Base-by-base conservation (phyloP, 2,113 vertebrate species). In the Dermatemys mawii region DNA sequence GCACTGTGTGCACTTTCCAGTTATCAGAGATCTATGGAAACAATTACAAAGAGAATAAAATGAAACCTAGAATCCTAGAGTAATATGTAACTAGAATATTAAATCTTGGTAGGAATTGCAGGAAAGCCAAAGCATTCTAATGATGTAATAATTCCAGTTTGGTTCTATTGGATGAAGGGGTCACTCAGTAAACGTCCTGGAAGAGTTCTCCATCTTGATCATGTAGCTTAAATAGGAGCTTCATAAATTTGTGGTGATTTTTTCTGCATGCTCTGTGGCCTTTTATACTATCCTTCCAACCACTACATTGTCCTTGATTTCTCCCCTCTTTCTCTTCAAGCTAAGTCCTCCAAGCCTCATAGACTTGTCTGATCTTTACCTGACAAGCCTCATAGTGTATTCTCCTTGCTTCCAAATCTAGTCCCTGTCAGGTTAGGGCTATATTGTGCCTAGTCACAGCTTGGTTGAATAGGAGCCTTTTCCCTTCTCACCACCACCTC, bases 1-100 rank as follows among this genome's bases (percentile, higher is more conserved):
- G 0, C 27, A 2, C 4, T 2, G 12, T 26, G 38, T 11, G 16
- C n/a, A 87, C 2, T 1, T 85, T 46, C 32, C 32, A 32, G 41
- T 17, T 60, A 11, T 55, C 76, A 90, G 55, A 54, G 51, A 44
- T 12, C 21, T 81, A 27, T 21, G 75, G 67, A 57, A 73, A 81
- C 76, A 54, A 73, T 86, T 21, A 32, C 38, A n/a, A 11, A 55
- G 55, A 46, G 41, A 26, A 75, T 90, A 78, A 91, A 92, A 78
- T 87, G 89, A 81, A 13, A 54, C 26, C 7, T 27, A 41, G 76
- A 73, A 48, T 27, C 8, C 26, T 83, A 48, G 38, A 46, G 21
- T 90, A 80, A 50, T 46, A 3, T 63, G 26, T 89, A 76, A 44
- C 87, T 90, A 54, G 22, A 87, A 90, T 22, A 84, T 46, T 46